These are phyloP conservation scores for Theretra japonica DNA, from an alignment of 2,888 invertebrate genomes.

Conservation along the genomic window DNA sequence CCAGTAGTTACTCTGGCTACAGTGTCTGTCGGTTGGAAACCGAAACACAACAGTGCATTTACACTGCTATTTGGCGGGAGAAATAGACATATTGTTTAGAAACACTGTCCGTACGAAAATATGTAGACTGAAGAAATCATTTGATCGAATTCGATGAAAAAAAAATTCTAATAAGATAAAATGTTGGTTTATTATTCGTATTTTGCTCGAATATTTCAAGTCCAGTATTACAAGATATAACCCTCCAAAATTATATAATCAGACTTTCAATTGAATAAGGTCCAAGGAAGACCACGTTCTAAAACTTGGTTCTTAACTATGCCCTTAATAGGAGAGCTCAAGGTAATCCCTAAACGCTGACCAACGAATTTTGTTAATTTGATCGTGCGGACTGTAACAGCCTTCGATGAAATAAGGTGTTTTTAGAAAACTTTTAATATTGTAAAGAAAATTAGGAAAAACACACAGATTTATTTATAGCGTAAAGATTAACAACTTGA, in stretches of 20 bases:
- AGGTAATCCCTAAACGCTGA: background rate
- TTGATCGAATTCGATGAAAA: too few species aligned
- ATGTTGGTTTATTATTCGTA: background rate
- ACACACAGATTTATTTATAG: too few species aligned
- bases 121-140: too few species aligned
- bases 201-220: background rate
- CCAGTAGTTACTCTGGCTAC: too few species aligned
- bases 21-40: too few species aligned
- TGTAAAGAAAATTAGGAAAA: too few species aligned
- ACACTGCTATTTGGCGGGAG: too few species aligned
- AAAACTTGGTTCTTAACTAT: background rate
- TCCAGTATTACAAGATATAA: background rate
- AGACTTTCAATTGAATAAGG: background rate
- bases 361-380: background rate
- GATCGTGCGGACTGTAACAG: background rate
- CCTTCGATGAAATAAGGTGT: background rate
- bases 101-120: too few species aligned
- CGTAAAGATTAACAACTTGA: too few species aligned
- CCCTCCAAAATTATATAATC: background rate
- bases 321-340: background rate
- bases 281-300: conserved; percentile 10
- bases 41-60: too few species aligned
- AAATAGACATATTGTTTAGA: too few species aligned
- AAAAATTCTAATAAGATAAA: too few species aligned
- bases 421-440: background rate